Base-by-base conservation (phyloP, 2,888 invertebrate species). In the Acanthoscelides obtectus region DNA sequence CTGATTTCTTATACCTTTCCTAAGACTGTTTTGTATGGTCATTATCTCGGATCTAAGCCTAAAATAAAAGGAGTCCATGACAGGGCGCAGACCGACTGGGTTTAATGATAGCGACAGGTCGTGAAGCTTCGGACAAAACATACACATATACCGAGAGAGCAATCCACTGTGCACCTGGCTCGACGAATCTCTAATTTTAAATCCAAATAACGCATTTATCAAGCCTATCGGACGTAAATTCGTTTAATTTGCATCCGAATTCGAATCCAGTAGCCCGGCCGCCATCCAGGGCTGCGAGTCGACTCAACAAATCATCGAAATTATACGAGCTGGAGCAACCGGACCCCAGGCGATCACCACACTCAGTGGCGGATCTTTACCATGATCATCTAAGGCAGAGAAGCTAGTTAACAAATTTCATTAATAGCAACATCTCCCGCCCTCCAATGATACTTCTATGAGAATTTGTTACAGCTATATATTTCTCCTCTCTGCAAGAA, bases 251-350 rank as follows among this genome's bases (percentile, higher is more conserved):
- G 81, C 82, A 82, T 82, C 80, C 81, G 79, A 80, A 81, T 80
- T 77, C 79, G 80, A 80, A 78, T 76, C 78, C 82, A 45, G 45
- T 45, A 45, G 45, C 45, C 45, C 8, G 17, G 45, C 45, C 45
- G 77, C 81, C 81, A 82, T 81, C 81, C 75, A 77, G 76, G 77
- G 73, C 72, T 73, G 72, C 72, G 77, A 80, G 79, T 78, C 80
- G 79, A 80, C 79, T 82, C 79, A 80, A 82, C 82, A 81, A 81
- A 82, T 81, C 82, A 81, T 81, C 80, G 79, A 80, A 79, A 81
- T 81, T 80, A 79, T 79, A 45, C 45, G 45, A 45, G 45, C 6
- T n/a, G 17, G 45, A 4, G 45, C 8, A 12, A 4, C 5, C 45
- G 8, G 25, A 45, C 45, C 45, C 45, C 45, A 45, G 45, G 45